Evolutionary conservation across 2,888 invertebrate species (phyloP).

Genomic region (Drosophila mulleri): DNA sequence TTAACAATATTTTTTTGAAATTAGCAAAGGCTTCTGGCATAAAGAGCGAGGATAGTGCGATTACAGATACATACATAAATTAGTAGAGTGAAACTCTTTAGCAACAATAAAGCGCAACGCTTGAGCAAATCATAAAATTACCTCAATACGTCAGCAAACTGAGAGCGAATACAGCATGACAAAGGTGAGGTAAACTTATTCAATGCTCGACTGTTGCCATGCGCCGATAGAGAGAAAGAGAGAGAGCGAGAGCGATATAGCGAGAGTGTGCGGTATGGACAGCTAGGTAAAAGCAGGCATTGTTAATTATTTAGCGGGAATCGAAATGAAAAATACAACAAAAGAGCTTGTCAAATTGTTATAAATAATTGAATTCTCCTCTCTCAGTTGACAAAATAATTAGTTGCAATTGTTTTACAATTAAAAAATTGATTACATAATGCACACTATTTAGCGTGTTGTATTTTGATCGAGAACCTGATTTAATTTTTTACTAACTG

Average conservation of each 20-base stretch:
- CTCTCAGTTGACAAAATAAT: slow-evolving; percentile 3
- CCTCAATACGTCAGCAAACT: slow-evolving; percentile 26
- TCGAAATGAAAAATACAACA: slow-evolving; percentile 18
- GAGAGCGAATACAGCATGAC: slow-evolving; percentile 12
- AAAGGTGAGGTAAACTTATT: slow-evolving; percentile 17
- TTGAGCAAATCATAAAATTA: slow-evolving; percentile 32
- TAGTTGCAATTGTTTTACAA: slow-evolving; percentile 6
- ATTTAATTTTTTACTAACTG: neutral
- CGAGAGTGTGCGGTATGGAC: neutral
- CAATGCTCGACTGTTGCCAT: slow-evolving; percentile 20
- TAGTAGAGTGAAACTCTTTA: neutral
- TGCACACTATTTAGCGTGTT: neutral
- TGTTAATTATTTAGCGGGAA: slow-evolving; percentile 30
- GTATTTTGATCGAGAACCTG: neutral
- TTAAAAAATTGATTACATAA: neutral
- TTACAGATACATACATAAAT: neutral
- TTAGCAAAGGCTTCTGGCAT: neutral
- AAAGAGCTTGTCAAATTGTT: slow-evolving; percentile 18
- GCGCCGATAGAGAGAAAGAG: neutral
- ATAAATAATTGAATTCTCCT: slow-evolving; percentile 30
- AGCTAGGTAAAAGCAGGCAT: slow-evolving; percentile 8
- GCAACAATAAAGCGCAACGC: slow-evolving; percentile 8
- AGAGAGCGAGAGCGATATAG: neutral
- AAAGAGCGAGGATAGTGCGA: neutral
- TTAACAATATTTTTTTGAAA: no score